Evolutionary conservation across 2,888 invertebrate genomes (phyloP).

Genomic region (Aspidapion aeneum): DNA sequence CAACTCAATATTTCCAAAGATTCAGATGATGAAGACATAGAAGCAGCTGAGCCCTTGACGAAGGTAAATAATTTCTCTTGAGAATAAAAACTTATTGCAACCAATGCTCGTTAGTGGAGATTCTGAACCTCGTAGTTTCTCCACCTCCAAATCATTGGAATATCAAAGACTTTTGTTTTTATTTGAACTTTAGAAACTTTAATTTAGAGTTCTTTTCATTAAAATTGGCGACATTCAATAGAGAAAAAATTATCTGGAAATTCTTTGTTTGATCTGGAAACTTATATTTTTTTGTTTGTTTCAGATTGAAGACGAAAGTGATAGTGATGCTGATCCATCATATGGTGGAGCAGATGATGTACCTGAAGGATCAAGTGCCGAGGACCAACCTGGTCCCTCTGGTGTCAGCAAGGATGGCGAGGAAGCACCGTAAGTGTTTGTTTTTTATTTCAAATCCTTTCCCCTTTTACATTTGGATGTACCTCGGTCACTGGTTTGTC

Average conservation of each 20-base stretch:
- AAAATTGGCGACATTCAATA: too few relatives aligned
- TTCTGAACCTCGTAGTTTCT: background rate
- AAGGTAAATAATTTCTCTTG: constrained; percentile 38
- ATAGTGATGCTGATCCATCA: constrained; percentile 35
- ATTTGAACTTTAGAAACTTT: background rate
- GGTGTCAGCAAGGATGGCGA: constrained; percentile 41
- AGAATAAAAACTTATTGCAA: background rate
- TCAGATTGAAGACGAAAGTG: constrained; percentile 44
- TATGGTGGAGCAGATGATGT: constrained; percentile 39
- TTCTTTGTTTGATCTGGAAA: too few relatives aligned
- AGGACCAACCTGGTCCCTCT: constrained; percentile 48
- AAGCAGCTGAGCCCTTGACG: constrained; percentile 34
- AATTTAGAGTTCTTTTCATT: too few relatives aligned
- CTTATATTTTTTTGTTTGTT: constrained; percentile 17
- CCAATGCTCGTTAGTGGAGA: background rate
- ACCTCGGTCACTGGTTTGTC: constrained; percentile 11
- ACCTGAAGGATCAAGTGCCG: constrained; percentile 40
- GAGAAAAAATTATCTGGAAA: too few relatives aligned
- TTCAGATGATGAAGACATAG: constrained; percentile 37
- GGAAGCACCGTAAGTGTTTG: constrained; percentile 48
- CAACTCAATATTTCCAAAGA: constrained; percentile 35
- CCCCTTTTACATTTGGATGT: constrained; percentile 28
- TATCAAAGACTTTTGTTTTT: background rate
- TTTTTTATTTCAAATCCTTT: constrained; percentile 35
- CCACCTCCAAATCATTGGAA: background rate